Evolutionary conservation across 2,113 vertebrate species (phyloP), one percentile per base, ranked within the genome.

Genomic region (Takifugu flavidus): DNA sequence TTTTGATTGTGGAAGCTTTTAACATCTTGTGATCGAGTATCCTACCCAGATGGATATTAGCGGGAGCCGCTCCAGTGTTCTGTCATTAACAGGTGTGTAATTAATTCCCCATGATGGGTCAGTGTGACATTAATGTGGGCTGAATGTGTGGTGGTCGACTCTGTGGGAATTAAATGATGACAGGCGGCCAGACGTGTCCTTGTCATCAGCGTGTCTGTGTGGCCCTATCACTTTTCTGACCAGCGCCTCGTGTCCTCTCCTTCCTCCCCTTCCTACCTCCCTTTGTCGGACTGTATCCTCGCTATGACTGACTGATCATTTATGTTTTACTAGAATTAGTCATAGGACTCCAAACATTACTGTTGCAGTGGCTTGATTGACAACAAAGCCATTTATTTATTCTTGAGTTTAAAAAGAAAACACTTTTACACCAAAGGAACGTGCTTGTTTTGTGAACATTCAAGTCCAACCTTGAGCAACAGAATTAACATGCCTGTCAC

Each of bases 1-100:
- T 74, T 83, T 54, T 66, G 55, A 81, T 77, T 50, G 72, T 13
- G 56, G 54, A 53, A 63, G 59, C 43, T 56, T 55, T 31, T 47
- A 56, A 49, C 67, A 63, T 69, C 52, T 59, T 71, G 59, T 58
- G 69, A 78, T 69, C 29, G 56, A 62, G 66, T 49, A 64, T 67
- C 39, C 31, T 49, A 58, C 70, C 77, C 84, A 79, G 82, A 78
- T 81, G 80, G 82, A 76, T 70, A 76, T 77, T 83, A 78, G 67
- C 63, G 74, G 47, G 58, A 72, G 46, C 3, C 20, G 64, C 74
- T 78, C 69, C 67, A 66, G 60, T 59, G 64, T 67, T 67, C 73
- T 64, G 80, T 79, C 81, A 84, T 88, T 87, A 88, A 79, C 83
- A 87, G 86, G 85, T 89, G 82, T 87, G 82, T 82, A 84, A 88